A percentile compares a stretch with the other conserved stretches of the same genome.
Evolutionary conservation across 2,888 invertebrate genomes (phyloP).

Genomic region (Diploptera punctata): DNA sequence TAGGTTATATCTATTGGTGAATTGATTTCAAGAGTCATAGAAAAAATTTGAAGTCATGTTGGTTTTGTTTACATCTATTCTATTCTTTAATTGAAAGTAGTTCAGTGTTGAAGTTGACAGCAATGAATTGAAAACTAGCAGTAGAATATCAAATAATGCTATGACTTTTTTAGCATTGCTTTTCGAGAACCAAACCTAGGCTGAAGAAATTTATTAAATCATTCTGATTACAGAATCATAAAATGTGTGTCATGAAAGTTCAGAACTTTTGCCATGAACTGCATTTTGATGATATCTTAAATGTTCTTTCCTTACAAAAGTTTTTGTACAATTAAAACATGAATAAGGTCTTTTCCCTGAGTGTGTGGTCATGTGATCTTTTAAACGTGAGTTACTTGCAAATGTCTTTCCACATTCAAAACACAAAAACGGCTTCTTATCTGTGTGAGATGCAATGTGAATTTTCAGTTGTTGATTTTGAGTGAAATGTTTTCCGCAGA

Average conservation of each 20-base stretch:
- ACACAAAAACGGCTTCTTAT: conserved; percentile 10
- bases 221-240: too few species aligned
- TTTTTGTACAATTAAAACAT: conserved; percentile 7
- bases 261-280: not conserved
- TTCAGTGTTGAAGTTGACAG: too few species aligned
- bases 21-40: too few species aligned
- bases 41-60: too few species aligned
- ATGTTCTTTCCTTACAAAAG: conserved; percentile 18
- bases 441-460: conserved; percentile 1
- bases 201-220: too few species aligned
- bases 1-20: too few species aligned
- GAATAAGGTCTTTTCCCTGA: conserved; percentile 10
- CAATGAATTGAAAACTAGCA: too few species aligned
- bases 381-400: conserved; percentile 3
- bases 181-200: too few species aligned
- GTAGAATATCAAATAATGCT: too few species aligned
- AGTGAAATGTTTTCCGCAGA: conserved; percentile 11
- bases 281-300: conserved; percentile 8
- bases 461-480: conserved; percentile 8
- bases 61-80: too few species aligned
- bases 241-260: not conserved
- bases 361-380: conserved; percentile 6
- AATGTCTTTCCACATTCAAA: conserved; percentile 1
- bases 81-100: too few species aligned
- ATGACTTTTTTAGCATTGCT: too few species aligned